A percentile compares a stretch with the other conserved stretches of the same genome.
phyloP scores from a whole-genome alignment of 2,888 invertebrate species.

The Tetranychus truncatus region DNA sequence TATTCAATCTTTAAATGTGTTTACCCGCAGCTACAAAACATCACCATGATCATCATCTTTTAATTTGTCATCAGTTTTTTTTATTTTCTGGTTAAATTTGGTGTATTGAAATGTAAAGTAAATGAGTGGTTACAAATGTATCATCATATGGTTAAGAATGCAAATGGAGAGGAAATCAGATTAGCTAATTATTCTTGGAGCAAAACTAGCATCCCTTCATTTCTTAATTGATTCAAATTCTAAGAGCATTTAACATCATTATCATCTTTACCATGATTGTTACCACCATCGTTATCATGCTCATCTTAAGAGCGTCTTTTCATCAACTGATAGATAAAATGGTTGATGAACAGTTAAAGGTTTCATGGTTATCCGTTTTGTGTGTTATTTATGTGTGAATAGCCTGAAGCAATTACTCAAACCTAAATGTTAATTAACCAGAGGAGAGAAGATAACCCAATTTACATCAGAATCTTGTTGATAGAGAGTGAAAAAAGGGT shows the following conservation, averaged over 20 bases:
- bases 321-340: background rate
- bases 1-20: background rate
- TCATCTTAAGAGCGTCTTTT: background rate
- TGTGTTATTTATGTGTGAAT: background rate
- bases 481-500: background rate
- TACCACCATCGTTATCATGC: too few relatives aligned
- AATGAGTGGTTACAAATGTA: background rate
- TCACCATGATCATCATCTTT: background rate
- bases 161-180: background rate
- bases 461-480: background rate
- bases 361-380: background rate
- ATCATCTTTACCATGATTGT: too few relatives aligned
- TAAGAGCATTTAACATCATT: background rate
- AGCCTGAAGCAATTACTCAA: background rate
- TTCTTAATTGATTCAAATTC: background rate
- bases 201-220: background rate
- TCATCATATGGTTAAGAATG: background rate
- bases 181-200: background rate
- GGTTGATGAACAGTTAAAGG: background rate
- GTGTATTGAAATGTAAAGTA: too few relatives aligned
- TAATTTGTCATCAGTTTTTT: background rate
- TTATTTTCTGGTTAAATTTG: background rate
- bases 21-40: background rate
- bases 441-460: background rate
- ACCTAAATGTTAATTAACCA: conserved; percentile 1